Percentiles rank a stretch among this genome's conserved stretches.
phyloP scores from a whole-genome alignment of 2,113 vertebrate species.

The Varanus salvator region DNA sequence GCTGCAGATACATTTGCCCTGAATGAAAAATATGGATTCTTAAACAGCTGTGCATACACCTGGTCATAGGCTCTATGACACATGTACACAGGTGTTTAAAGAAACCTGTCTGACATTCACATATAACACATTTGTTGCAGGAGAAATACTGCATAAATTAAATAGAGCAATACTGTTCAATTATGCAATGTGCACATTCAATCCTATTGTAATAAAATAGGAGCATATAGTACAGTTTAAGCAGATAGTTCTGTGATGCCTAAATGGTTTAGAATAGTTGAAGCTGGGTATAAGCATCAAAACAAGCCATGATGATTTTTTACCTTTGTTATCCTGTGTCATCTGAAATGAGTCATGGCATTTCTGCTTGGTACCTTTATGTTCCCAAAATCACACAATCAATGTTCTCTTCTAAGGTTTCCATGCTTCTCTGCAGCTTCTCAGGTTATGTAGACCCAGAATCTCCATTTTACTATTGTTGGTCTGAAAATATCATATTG shows the following conservation, averaged over 20 bases:
- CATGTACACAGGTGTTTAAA: background rate
- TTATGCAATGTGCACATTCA: background rate
- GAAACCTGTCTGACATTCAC: background rate
- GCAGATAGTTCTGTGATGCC: background rate
- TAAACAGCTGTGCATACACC: background rate
- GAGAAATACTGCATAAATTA: background rate
- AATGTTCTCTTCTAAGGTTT: too few species aligned
- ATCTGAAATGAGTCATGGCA: too few species aligned
- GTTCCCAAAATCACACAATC: too few species aligned
- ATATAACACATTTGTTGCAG: background rate
- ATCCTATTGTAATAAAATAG: background rate
- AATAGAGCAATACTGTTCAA: background rate
- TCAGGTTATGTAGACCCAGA: too few species aligned
- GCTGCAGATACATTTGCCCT: too few species aligned
- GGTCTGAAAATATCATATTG: too few species aligned
- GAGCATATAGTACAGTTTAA: background rate
- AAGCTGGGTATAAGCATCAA: background rate
- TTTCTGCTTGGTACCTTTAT: too few species aligned
- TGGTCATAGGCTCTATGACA: background rate
- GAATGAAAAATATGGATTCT: too few species aligned
- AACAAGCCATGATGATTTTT: too few species aligned
- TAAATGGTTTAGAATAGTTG: background rate
- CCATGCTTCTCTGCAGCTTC: too few species aligned
- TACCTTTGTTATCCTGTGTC: too few species aligned
- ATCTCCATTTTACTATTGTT: too few species aligned